Base-by-base conservation (phyloP, 2,888 invertebrate species). In the Caenorhabditis sp. region DNA sequence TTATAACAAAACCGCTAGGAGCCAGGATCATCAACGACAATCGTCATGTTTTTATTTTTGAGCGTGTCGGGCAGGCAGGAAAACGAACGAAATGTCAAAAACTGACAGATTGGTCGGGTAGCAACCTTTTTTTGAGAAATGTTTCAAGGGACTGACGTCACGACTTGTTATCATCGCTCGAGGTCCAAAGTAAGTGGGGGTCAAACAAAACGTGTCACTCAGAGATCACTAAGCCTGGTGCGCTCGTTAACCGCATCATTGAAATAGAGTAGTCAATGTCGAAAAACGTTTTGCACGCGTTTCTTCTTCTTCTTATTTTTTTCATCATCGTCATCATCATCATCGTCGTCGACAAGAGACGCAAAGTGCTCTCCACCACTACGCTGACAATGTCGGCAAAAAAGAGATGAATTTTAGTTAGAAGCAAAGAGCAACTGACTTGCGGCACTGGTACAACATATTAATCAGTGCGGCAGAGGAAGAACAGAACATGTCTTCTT, bases 21-120 rank as follows among this genome's bases (percentile, higher is more conserved):
- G n/a, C n/a, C n/a, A 17, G 9, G 17, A 26, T 26, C n/a, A 22
- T 26, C 13, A 20, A 13, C 7, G 20, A 35, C 1, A 24, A 6
- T 46, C 53, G 45, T 55, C 55, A 46, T 66, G 56, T 56, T 66
- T 66, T 66, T 66, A 48, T 66, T 56, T n/a, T 66, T 66, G 48
- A 66, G 66, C 58, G 35, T 66, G 58, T 50, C 66, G 50, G 9
- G 9, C 32, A 45, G 46, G 15, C 13, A 24, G 65, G 55, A 56
- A 55, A 65, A 48, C 65, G 46, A 55, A 48, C 55, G 55, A 56
- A 27, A 50, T 56, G 66, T 66, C 65, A 56, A 66, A 66, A 66
- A 37, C 35, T 66, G 66, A 50, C 66, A 56, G 66, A 66, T 66
- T 56, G 50, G 66, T 17, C n/a, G 43, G 45, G 30, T 20, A 26